phyloP scores from a whole-genome alignment of 1,140 invertebrate species.

The Orchestia grillus region DNA sequence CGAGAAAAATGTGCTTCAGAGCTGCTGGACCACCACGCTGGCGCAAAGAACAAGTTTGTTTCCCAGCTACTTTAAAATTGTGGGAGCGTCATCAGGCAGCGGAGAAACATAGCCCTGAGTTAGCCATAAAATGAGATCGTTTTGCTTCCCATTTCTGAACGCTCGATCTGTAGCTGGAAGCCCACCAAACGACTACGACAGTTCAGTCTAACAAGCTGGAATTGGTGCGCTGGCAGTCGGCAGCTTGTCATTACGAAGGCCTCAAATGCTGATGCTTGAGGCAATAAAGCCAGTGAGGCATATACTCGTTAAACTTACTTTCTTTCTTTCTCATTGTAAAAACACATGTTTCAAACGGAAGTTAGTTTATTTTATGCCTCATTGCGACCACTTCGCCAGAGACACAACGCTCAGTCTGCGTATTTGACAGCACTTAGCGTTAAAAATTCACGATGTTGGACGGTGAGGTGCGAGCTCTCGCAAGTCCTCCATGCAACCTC shows the following conservation, averaged over 20 bases:
- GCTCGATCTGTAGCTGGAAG: neutral
- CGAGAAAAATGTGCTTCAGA: neutral
- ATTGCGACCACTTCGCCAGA: neutral
- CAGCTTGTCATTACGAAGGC: neutral
- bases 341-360: neutral
- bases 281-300: neutral
- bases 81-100: neutral
- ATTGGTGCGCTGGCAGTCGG: neutral
- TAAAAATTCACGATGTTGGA: neutral
- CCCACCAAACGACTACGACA: neutral
- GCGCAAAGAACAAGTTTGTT: neutral
- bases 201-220: neutral
- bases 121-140: neutral
- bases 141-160: neutral
- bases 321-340: neutral
- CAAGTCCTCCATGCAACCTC: neutral
- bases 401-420: neutral
- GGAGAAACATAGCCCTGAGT: neutral
- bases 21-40: too few relatives aligned
- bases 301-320: neutral
- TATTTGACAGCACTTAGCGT: neutral
- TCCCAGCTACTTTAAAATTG: neutral
- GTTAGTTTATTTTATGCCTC: neutral
- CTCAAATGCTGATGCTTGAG: neutral
- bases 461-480: neutral